Evolutionary conservation across 1,140 invertebrate species (phyloP).

Genomic region (Trichonephila clavipes): DNA sequence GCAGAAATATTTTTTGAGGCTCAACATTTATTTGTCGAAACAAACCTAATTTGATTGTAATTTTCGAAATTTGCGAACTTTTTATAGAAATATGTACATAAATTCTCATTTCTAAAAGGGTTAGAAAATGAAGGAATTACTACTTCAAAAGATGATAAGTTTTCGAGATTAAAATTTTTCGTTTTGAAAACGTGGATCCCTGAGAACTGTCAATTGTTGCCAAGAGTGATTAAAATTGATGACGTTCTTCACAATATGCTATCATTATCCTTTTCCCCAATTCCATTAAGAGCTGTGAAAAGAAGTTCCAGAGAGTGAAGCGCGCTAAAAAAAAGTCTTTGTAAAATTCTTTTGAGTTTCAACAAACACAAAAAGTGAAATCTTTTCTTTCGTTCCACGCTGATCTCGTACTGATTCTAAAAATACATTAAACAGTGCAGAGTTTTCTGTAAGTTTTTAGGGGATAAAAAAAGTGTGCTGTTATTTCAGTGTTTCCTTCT

Average conservation of each 20-base stretch:
- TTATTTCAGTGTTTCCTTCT: constrained; percentile 24
- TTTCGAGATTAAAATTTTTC: too few relatives aligned
- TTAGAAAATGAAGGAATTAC: too few relatives aligned
- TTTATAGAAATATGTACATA: too few relatives aligned
- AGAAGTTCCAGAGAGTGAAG: background rate
- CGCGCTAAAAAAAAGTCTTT: background rate
- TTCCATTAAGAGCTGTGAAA: constrained; percentile 33
- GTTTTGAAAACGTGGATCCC: too few relatives aligned
- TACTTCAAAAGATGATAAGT: too few relatives aligned
- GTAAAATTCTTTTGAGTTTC: background rate
- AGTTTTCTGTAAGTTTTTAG: constrained; percentile 1
- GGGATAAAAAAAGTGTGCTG: background rate
- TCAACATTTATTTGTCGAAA: too few relatives aligned
- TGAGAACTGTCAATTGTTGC: background rate
- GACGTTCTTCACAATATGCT: constrained; percentile 35
- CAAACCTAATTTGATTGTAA: too few relatives aligned
- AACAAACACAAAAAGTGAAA: constrained; percentile 20
- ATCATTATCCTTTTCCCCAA: constrained; percentile 10
- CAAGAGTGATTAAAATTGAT: constrained; percentile 62
- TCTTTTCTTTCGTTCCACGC: constrained; percentile 16
- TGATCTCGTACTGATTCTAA: constrained; percentile 15
- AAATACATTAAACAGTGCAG: constrained; percentile 33
- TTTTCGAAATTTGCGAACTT: too few relatives aligned
- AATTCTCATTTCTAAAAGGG: too few relatives aligned
- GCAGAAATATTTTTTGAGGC: too few relatives aligned